A percentile compares a stretch with the other conserved stretches of the same genome.
Evolutionary conservation across 2,113 vertebrate species (phyloP).

Genomic region (Forbesichthys papilliferus): DNA sequence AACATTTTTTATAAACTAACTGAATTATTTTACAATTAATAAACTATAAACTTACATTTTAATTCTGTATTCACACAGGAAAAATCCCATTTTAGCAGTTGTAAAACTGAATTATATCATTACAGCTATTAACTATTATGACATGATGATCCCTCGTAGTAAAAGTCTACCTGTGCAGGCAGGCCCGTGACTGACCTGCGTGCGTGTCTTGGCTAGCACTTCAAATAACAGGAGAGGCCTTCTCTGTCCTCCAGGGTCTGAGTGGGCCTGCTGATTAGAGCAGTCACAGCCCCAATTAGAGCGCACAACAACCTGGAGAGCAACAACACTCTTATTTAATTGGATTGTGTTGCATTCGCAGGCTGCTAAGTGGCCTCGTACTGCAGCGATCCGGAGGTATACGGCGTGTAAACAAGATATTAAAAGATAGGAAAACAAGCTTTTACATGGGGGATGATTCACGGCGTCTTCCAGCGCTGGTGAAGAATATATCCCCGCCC

Average conservation of each 20-base stretch:
- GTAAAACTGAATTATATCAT: too few relatives aligned
- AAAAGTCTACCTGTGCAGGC: background rate
- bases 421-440: constrained; percentile 49
- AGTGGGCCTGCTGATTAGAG: constrained; percentile 73
- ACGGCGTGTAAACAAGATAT: constrained; percentile 62
- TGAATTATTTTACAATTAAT: too few relatives aligned
- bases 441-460: too few relatives aligned
- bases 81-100: too few relatives aligned
- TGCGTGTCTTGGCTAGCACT: constrained; percentile 25
- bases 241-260: constrained; percentile 68
- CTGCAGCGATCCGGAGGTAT: constrained; percentile 51
- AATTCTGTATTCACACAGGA: too few relatives aligned
- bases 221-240: constrained; percentile 73
- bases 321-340: constrained; percentile 75
- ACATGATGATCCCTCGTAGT: too few relatives aligned
- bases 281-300: constrained; percentile 80
- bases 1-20: too few relatives aligned
- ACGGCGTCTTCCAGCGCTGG: too few relatives aligned
- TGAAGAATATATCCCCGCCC: constrained; percentile 1
- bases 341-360: constrained; percentile 72
- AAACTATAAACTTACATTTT: too few relatives aligned
- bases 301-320: constrained; percentile 72
- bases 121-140: too few relatives aligned
- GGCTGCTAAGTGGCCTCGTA: constrained; percentile 63
- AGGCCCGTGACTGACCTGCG: background rate